Conservation (phyloP, 2,797 vertebrate species). For the Percopsis omiscomaycus region DNA sequence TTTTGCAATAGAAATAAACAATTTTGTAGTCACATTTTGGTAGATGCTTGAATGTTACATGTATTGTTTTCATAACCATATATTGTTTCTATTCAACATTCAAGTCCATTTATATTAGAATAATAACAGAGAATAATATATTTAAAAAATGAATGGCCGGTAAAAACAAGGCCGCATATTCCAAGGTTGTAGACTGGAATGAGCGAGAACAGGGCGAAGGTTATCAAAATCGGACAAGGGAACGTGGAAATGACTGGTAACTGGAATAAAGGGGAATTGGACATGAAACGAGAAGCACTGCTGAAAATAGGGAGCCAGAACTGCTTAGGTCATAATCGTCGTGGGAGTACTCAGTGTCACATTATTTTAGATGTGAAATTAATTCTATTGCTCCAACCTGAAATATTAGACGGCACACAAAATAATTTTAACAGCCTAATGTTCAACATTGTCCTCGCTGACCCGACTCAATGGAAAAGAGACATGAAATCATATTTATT, state of each 20-base stretch:
- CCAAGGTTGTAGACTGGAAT: conserved; percentile 8
- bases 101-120: too few species aligned
- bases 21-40: too few species aligned
- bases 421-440: conserved; percentile 59
- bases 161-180: conserved; percentile 7
- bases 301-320: conserved; percentile 6
- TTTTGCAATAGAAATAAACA: too few species aligned
- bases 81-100: too few species aligned
- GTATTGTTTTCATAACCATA: too few species aligned
- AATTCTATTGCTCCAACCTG: conserved; percentile 54
- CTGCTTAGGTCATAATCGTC: conserved; percentile 11
- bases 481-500: conserved; percentile 23
- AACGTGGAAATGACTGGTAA: conserved; percentile 11
- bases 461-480: conserved; percentile 42
- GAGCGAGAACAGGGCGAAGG: conserved; percentile 7
- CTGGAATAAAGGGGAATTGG: conserved; percentile 14
- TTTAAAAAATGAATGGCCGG: background rate
- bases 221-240: conserved; percentile 12
- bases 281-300: conserved; percentile 17
- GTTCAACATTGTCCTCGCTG: conserved; percentile 49
- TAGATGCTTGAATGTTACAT: too few species aligned
- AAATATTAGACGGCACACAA: conserved; percentile 60
- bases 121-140: too few species aligned
- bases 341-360: conserved; percentile 52
- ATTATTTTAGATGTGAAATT: conserved; percentile 62